phyloP scores from a whole-genome alignment of 2,113 vertebrate species.

The Ploceus nigricollis region DNA sequence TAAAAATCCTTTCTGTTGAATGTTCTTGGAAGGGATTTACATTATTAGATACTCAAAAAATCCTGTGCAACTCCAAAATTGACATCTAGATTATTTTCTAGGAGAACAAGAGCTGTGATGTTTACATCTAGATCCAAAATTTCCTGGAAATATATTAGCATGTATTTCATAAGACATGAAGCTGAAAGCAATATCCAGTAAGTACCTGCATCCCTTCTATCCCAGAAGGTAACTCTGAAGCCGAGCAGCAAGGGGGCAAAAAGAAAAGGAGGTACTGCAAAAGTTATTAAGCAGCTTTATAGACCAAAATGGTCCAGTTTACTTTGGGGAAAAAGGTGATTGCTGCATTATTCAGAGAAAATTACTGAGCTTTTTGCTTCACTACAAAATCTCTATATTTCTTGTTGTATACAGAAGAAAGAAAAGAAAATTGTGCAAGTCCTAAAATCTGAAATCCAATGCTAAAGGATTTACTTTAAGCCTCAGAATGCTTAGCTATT shows the following conservation, averaged over 20 bases:
- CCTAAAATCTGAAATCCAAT: not conserved
- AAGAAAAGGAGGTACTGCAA: not conserved
- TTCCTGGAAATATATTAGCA: not conserved
- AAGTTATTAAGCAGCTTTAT: constrained; percentile 23
- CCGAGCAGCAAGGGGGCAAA: not conserved
- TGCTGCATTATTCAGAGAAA: constrained; percentile 42
- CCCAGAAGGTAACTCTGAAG: not conserved
- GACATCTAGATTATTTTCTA: not conserved
- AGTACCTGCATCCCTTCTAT: not conserved
- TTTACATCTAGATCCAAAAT: not conserved
- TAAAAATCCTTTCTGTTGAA: not conserved
- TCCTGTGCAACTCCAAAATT: not conserved
- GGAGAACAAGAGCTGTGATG: not conserved
- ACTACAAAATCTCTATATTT: not conserved
- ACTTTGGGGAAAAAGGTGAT: not conserved
- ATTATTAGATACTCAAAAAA: not conserved
- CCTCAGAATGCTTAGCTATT: not conserved
- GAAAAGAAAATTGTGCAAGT: not conserved
- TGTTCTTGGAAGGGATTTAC: not conserved
- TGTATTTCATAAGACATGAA: not conserved
- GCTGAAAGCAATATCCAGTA: not conserved
- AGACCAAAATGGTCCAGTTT: not conserved
- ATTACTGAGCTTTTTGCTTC: not conserved
- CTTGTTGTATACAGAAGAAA: not conserved
- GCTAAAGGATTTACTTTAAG: constrained; percentile 4